These are phyloP conservation scores for Melanotaenia pygmaea DNA, from an alignment of 2,797 vertebrate species.

Conservation along the genomic window DNA sequence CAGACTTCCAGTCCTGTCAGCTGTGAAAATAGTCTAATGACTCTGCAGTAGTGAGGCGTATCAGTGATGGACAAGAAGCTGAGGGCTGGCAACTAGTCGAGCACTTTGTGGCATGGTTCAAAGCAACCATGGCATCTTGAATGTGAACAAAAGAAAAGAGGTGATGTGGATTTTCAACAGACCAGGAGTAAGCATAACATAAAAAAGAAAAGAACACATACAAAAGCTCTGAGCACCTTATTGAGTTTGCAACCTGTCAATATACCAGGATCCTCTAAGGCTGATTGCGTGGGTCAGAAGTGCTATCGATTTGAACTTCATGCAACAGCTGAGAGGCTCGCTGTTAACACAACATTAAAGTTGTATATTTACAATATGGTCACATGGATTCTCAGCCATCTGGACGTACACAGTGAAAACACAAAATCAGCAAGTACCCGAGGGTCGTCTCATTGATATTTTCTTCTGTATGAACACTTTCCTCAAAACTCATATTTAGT, in stretches of 20 bases:
- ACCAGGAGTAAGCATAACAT: too few relatives aligned
- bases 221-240: neutral
- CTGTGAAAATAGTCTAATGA: too few relatives aligned
- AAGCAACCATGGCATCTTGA: too few relatives aligned
- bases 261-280: constrained; percentile 4
- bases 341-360: constrained; percentile 7
- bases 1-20: too few relatives aligned
- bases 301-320: constrained; percentile 12
- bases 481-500: neutral
- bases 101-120: too few relatives aligned
- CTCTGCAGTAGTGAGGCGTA: too few relatives aligned
- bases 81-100: too few relatives aligned
- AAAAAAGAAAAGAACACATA: too few relatives aligned
- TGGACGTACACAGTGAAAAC: constrained; percentile 7
- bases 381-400: neutral
- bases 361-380: constrained; percentile 5
- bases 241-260: neutral
- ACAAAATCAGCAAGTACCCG: neutral
- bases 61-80: too few relatives aligned
- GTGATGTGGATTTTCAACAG: too few relatives aligned
- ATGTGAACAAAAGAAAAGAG: too few relatives aligned
- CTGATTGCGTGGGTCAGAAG: neutral
- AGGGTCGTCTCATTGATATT: constrained; percentile 1
- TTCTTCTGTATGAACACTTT: neutral
- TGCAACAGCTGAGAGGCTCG: neutral